Conservation (phyloP, 2,888 invertebrate species). For the Actias luna region DNA sequence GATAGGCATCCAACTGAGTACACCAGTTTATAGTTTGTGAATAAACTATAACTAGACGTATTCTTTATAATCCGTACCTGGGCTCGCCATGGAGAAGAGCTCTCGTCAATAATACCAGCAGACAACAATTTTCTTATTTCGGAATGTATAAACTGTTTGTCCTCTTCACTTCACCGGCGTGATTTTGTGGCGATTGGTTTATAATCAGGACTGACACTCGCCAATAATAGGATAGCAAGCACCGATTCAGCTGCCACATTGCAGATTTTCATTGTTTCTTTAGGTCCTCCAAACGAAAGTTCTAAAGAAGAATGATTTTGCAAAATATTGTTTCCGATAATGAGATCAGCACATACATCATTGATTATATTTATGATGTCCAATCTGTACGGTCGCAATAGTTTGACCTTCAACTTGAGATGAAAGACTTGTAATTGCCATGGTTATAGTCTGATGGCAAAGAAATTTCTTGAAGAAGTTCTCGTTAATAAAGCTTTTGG, state of each 20-base stretch:
- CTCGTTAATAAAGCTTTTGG: too few relatives aligned
- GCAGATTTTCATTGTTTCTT: constrained; percentile 6
- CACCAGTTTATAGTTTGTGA: constrained; percentile 17
- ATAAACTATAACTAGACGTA: constrained; percentile 16
- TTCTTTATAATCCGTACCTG: constrained; percentile 1
- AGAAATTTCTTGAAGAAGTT: too few relatives aligned
- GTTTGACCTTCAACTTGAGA: too few relatives aligned
- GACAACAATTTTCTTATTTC: not conserved
- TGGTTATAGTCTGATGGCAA: too few relatives aligned
- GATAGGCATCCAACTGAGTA: constrained; percentile 16
- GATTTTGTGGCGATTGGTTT: too few relatives aligned
- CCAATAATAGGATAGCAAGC: not conserved
- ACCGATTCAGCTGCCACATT: constrained; percentile 2
- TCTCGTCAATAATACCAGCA: constrained; percentile 3
- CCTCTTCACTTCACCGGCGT: not conserved
- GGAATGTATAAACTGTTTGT: too few relatives aligned
- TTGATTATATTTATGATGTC: too few relatives aligned
- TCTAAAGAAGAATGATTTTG: not conserved
- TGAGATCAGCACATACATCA: constrained; percentile 25
- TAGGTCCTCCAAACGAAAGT: constrained; percentile 2
- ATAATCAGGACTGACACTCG: too few relatives aligned
- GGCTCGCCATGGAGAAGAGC: too few relatives aligned
- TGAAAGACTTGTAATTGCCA: too few relatives aligned
- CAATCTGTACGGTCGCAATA: too few relatives aligned
- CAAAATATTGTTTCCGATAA: constrained; percentile 20